Base-by-base conservation (phyloP, 2,888 invertebrate species). In the Acrobeloides nanus region DNA sequence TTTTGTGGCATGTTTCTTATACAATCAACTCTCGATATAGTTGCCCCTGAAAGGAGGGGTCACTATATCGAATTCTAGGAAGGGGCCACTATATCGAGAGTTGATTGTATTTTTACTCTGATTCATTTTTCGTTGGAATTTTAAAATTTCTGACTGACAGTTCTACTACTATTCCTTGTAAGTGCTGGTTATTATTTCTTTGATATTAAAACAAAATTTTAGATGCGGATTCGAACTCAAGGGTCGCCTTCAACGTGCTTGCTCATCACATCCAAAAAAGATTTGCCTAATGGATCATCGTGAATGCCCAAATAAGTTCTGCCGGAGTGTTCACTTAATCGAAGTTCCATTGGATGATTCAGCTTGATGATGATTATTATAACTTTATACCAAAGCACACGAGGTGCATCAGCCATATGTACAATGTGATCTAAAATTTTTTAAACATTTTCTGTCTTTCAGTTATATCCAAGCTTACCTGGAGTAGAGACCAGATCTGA, bases 241-340 rank as follows among this genome's bases (percentile, higher is more conserved):
- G 21, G 55, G 59, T 3, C 55, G 55, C 7, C 39, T 58, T 8
- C 55, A 58, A 25, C 44, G 38, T 23, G 27, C 33, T 20, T 57
- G 57, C 26, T 47, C 45, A n/a, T 46, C 45, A 4, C 57, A 57
- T 51, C 57, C 57, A 27, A 40, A 46, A 20, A 42, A 53, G n/a
- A 57, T 57, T 24, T 37, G 38, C 24, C 38, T 57, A 27, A 57
- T 57, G 57, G 57, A 57, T 31, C 43, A 57, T 29, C 33, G 45
- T 29, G 61, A 62, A 38, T 57, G 57, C 25, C 38, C 44, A 24
- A 55, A 55, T 25, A 18, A 39, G 20, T 23, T 29, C 15, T 57
- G 57, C 39, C 57, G 57, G 17, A 45, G 45, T 18, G 48, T 57
- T 23, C 54, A 61, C 8, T 34, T 57, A 32, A 34, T 45, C 34